Evolutionary conservation across 2,797 vertebrate species (phyloP).

Genomic region (Rhinatrema bivittatum): DNA sequence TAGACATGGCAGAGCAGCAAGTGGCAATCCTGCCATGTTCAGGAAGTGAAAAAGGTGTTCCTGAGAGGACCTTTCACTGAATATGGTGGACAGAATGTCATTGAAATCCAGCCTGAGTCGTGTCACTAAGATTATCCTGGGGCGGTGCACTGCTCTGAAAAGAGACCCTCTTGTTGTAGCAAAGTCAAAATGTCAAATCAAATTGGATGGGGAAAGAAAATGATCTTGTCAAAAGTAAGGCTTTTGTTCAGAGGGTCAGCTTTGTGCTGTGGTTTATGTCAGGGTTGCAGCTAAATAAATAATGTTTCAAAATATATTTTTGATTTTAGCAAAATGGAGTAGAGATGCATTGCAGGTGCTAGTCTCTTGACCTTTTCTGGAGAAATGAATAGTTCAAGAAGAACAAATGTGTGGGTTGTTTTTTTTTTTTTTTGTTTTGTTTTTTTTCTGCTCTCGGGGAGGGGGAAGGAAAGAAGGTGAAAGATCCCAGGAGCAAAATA

Average conservation of each 20-base stretch:
- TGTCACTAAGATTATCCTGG: constrained; percentile 1
- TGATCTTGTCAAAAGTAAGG: constrained; percentile 35
- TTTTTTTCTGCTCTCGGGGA: background rate
- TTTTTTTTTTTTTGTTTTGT: no score
- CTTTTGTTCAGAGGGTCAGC: constrained; percentile 31
- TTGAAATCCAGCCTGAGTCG: no score
- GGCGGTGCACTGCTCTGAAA: constrained; percentile 11
- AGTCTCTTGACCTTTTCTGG: constrained; percentile 28
- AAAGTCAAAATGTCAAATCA: constrained; percentile 35
- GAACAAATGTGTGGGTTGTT: constrained; percentile 32
- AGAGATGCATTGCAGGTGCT: constrained; percentile 31
- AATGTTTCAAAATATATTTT: constrained; percentile 32
- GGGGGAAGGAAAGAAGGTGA: constrained; percentile 10
- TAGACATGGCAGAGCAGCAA: no score
- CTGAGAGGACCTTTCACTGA: no score
- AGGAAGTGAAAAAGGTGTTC: no score
- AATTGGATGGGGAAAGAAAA: constrained; percentile 36
- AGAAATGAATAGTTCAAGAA: constrained; percentile 23
- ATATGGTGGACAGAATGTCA: no score
- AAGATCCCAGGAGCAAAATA: constrained; percentile 15
- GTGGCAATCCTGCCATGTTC: no score
- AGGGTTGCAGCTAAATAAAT: constrained; percentile 36
- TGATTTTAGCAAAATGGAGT: constrained; percentile 38
- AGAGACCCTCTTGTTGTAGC: constrained; percentile 23
- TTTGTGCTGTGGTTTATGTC: constrained; percentile 41